Evolutionary conservation across 2,888 invertebrate genomes (phyloP), one percentile per base, ranked within the genome.

Genomic region (Seira musarum): DNA sequence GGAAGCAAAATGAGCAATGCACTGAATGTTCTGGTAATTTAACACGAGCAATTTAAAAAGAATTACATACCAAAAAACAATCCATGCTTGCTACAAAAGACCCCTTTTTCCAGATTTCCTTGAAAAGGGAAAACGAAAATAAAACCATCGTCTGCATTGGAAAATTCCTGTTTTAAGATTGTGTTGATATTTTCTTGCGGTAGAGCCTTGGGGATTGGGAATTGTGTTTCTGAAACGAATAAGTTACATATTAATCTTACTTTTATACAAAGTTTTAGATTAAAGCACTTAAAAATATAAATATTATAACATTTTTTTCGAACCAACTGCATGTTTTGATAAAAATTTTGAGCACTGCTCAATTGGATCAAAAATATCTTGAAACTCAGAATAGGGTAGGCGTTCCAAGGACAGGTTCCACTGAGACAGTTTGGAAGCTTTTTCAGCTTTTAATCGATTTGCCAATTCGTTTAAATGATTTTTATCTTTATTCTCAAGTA

Each of bases 11-110:
- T n/a, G n/a, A n/a, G n/a, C n/a, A n/a, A n/a, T n/a, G n/a, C n/a
- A n/a, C n/a, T n/a, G n/a, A n/a, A n/a, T n/a, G n/a, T n/a, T n/a
- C n/a, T n/a, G n/a, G n/a, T n/a, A n/a, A n/a, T n/a, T n/a, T n/a
- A n/a, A n/a, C n/a, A n/a, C n/a, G n/a, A n/a, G n/a, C n/a, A n/a
- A n/a, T 63, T 21, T 63, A 21, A 63, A 17, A 8, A 17, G 22
- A 63, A 35, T 21, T 1, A 2, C 63, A 19, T 65, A 77, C 78
- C 78, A 67, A 61, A 78, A 49, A 78, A 78, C 53, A 24, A 78
- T n/a, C 78, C 78, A 25, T 22, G 22, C 1, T 30, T 15, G 10
- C 57, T 60, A 24, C 25, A 24, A 22, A 66, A 71, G 15, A 67
- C 8, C 15, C 5, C 30, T 0, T 24, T 30, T 1, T 2, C 6